Evolutionary conservation across 2,113 vertebrate genomes (phyloP).

Genomic region (Oryzias celebensis): DNA sequence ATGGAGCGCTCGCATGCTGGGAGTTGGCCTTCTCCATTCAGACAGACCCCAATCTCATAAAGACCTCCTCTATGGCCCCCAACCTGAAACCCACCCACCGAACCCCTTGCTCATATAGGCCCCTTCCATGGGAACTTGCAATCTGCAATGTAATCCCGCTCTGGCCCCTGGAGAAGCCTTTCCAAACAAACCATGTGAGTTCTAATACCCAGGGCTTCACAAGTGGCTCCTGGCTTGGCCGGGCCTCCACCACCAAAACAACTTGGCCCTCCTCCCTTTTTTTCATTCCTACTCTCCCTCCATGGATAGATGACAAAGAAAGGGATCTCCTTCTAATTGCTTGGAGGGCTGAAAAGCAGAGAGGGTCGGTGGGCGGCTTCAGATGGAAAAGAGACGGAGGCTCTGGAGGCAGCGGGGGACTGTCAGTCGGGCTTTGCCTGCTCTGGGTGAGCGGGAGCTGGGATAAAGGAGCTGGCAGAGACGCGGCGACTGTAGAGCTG

Average conservation of each 20-base stretch:
- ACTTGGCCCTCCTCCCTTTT: slow-evolving; percentile 58
- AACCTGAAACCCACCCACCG: slow-evolving; percentile 75
- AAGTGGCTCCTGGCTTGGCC: slow-evolving; percentile 71
- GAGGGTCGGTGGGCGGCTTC: slow-evolving; percentile 56
- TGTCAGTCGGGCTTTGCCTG: slow-evolving; percentile 71
- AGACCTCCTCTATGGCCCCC: slow-evolving; percentile 75
- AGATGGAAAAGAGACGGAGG: slow-evolving; percentile 63
- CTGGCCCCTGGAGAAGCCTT: slow-evolving; percentile 75
- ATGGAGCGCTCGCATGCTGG: slow-evolving; percentile 77
- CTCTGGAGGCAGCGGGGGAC: slow-evolving; percentile 72
- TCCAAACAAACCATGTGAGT: slow-evolving; percentile 77
- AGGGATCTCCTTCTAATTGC: slow-evolving; percentile 77
- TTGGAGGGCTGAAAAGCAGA: slow-evolving; percentile 70
- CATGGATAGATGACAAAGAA: slow-evolving; percentile 64
- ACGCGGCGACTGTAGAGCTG: slow-evolving; percentile 56
- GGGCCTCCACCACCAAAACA: slow-evolving; percentile 59
- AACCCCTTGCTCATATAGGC: slow-evolving; percentile 66
- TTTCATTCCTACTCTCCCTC: slow-evolving; percentile 55
- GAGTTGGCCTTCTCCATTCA: slow-evolving; percentile 76
- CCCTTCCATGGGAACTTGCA: slow-evolving; percentile 77
- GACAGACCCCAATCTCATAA: slow-evolving; percentile 74
- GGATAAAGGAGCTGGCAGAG: slow-evolving; percentile 74
- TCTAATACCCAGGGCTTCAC: slow-evolving; percentile 74
- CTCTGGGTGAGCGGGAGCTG: slow-evolving; percentile 60
- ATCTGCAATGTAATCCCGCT: slow-evolving; percentile 80